Base-by-base conservation (phyloP, 2,113 vertebrate species). In the Rhipidura dahli region DNA sequence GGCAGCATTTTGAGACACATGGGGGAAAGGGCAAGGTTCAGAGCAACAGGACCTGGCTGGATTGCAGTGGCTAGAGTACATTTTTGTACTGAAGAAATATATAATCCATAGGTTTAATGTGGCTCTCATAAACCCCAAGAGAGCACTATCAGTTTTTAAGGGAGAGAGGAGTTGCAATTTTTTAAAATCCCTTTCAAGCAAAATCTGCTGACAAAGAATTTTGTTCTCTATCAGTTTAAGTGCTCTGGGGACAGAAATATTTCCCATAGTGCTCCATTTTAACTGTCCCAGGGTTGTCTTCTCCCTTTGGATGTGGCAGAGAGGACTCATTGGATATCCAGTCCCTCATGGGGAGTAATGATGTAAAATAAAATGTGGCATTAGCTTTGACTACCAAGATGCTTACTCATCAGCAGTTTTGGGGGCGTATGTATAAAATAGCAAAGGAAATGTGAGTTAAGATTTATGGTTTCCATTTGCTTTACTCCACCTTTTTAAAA, bases 161-260 rank as follows among this genome's bases (percentile, higher is more conserved):
- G 42, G 53, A 90, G 40, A 79, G 57, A 84, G 39, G 47, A 94
- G 37, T 72, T 94, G 45, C 13, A 26, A 35, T 16, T 40, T 68
- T 39, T 15, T 7, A 3, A 4, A 76, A 90, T 95, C 71, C 8
- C 26, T 95, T 89, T 88, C 71, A 78, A 63, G 59, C 31, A 77
- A 88, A 87, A 71, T 93, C n/a, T 92, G 71, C 83, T 90, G 90
- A 94, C 31, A 60, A 86, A 86, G 85, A 40, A n/a, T 89, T 94
- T 76, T 51, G 37, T 81, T 82, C 72, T 76, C 40, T 28, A 57
- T 76, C 49, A 30, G 20, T 71, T 37, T 60, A 75, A 66, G 18
- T 64, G 22, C 40, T 84, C 64, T 53, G 49, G 23, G 21, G 76
- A 88, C 44, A 68, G 56, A 93, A 83, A 17, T 49, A 20, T 65